Evolutionary conservation across 2,888 invertebrate genomes (phyloP).

Genomic region (Drosophila paranaensis): DNA sequence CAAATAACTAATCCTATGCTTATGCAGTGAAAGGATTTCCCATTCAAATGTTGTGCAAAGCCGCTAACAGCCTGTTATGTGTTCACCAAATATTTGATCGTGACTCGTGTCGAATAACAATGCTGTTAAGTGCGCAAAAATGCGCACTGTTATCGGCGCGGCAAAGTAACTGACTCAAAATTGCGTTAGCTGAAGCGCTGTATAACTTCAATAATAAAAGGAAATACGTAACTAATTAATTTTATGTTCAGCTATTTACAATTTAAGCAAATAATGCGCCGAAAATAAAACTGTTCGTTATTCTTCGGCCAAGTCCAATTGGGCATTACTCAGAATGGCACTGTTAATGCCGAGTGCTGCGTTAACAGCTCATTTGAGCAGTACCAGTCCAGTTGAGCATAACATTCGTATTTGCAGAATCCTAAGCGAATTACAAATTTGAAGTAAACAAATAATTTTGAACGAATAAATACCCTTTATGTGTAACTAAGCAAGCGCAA

Average conservation of each 20-base stretch:
- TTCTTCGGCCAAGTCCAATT: not conserved
- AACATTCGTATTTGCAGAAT: constrained; percentile 33
- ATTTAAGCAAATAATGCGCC: not conserved
- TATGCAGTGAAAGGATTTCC: not conserved
- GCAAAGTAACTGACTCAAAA: not conserved
- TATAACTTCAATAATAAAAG: not conserved
- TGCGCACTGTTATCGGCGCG: not conserved
- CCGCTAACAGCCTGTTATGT: not conserved
- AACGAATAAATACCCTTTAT: not conserved
- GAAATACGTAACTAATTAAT: too few species aligned
- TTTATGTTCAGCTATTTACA: not conserved
- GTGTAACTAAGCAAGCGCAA: constrained; percentile 9
- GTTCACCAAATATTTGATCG: not conserved
- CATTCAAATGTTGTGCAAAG: not conserved
- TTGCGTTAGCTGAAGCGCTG: not conserved
- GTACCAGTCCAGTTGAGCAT: constrained; percentile 24
- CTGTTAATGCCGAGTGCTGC: constrained; percentile 12
- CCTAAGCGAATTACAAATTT: constrained; percentile 24
- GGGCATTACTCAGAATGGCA: constrained; percentile 30
- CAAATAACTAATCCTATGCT: too few species aligned
- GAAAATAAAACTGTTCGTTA: not conserved
- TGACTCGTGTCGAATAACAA: not conserved
- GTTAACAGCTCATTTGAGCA: constrained; percentile 36
- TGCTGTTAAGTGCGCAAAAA: not conserved
- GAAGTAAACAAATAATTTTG: constrained; percentile 26